Base-by-base conservation (phyloP, 2,888 invertebrate genomes). In the Thalpophila matura region DNA sequence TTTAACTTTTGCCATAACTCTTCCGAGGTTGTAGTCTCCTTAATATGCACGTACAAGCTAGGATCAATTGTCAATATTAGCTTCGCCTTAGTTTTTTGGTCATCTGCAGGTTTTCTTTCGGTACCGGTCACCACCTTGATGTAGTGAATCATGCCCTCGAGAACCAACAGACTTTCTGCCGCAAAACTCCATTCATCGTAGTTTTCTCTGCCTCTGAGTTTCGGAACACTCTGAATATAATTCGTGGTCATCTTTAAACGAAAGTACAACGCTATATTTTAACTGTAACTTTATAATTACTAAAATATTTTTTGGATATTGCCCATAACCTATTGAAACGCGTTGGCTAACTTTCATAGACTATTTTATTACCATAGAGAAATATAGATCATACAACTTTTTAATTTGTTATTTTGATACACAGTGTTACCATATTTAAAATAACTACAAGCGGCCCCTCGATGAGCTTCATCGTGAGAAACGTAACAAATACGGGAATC, bases 401-500 rank as follows among this genome's bases (percentile, higher is more conserved):
- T n/a, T n/a, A n/a, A n/a, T n/a, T n/a, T n/a, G n/a, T n/a, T n/a
- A n/a, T n/a, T n/a, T n/a, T n/a, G n/a, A n/a, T n/a, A n/a, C n/a
- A n/a, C n/a, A n/a, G n/a, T n/a, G n/a, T n/a, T n/a, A n/a, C n/a
- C n/a, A n/a, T n/a, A n/a, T n/a, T n/a, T n/a, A n/a, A n/a, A n/a
- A n/a, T n/a, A n/a, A n/a, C n/a, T n/a, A n/a, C n/a, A n/a, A 77
- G 45, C 59, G 62, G 0, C 54, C 73, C 7, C 77, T 86, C 0
- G 80, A 83, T 1, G 62, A 54, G 0, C 68, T 74, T 1, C 81
- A 87, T 38, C 40, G 55, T 0, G 45, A 40, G 4, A 85, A 88
- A 49, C 58, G 71, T 38, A 35, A 20, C 1, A 79, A 83, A 31
- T 82, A 84, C 65, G 57, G 43, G 18, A 72, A 46, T 18, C 68